Percentiles rank a stretch among this genome's conserved stretches.
Evolutionary conservation across 2,888 invertebrate genomes (phyloP).

Genomic region (Girardia tigrina): DNA sequence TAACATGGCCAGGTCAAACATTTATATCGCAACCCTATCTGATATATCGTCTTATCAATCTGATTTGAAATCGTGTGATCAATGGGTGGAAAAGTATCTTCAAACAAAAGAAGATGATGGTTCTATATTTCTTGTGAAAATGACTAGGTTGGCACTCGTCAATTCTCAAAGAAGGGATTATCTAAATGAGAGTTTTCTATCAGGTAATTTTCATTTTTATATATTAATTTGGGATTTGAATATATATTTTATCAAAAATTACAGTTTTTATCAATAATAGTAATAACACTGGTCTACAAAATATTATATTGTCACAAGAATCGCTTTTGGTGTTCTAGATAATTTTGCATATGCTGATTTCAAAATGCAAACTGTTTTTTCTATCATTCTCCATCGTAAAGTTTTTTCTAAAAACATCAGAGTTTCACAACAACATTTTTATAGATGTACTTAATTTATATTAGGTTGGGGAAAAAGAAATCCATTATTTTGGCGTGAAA

Average conservation of each 20-base stretch:
- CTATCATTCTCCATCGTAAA: too few species aligned
- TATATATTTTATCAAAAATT: not conserved
- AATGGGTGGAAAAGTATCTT: not conserved
- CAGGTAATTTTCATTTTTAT: not conserved
- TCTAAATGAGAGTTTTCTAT: not conserved
- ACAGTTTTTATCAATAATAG: not conserved
- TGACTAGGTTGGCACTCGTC: not conserved
- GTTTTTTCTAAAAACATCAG: too few species aligned
- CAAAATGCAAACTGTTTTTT: too few species aligned
- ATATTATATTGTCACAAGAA: too few species aligned
- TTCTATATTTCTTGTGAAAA: not conserved
- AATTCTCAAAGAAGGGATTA: conserved; percentile 3
- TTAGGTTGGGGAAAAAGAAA: too few species aligned
- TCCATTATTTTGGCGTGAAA: too few species aligned
- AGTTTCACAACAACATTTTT: too few species aligned
- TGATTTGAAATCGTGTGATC: not conserved
- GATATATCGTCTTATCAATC: not conserved
- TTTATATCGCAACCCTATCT: not conserved
- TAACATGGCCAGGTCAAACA: not conserved
- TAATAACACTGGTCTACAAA: too few species aligned
- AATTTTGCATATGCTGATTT: too few species aligned
- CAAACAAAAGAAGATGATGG: not conserved
- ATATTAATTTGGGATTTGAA: not conserved
- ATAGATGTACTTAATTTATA: too few species aligned
- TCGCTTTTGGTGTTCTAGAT: too few species aligned